Conservation (phyloP, 2,888 invertebrate species). For the Eledona agricola region DNA sequence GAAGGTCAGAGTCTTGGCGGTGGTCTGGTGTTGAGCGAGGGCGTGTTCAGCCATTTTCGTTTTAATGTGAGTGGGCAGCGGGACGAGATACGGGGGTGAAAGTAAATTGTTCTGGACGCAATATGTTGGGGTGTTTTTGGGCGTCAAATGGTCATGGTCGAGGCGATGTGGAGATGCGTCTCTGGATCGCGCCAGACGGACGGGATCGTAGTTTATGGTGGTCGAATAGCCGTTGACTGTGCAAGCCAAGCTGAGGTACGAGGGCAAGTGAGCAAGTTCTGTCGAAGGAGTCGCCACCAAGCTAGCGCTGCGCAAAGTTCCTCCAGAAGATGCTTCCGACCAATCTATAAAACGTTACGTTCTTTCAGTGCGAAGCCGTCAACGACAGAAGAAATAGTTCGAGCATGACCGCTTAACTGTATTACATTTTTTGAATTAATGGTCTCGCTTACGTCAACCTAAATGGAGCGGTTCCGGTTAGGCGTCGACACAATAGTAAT, state of each 20-base stretch:
- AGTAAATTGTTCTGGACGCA: slow-evolving; percentile 57
- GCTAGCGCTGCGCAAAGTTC: slow-evolving; percentile 65
- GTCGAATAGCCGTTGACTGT: slow-evolving; percentile 92
- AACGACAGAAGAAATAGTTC: slow-evolving; percentile 2
- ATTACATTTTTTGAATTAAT: slow-evolving; percentile 7
- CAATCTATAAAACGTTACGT: slow-evolving; percentile 60
- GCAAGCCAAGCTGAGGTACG: slow-evolving; percentile 88
- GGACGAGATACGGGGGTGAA: slow-evolving; percentile 61
- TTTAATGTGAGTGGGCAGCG: slow-evolving; percentile 48
- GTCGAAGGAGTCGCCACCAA: slow-evolving; percentile 47
- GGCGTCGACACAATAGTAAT: background rate
- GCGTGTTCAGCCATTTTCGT: slow-evolving; percentile 50
- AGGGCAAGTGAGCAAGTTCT: slow-evolving; percentile 76
- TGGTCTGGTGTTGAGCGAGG: slow-evolving; percentile 47
- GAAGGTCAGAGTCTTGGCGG: slow-evolving; percentile 51
- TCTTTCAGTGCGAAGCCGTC: background rate
- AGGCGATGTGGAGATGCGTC: slow-evolving; percentile 77
- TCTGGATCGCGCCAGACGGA: slow-evolving; percentile 68
- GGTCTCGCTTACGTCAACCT: background rate
- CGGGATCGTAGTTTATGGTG: slow-evolving; percentile 85
- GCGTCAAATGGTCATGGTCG: slow-evolving; percentile 50
- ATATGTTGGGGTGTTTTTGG: slow-evolving; percentile 47
- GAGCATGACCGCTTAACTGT: slow-evolving; percentile 6
- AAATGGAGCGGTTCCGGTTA: slow-evolving; percentile 3
- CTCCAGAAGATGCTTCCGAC: slow-evolving; percentile 63